phyloP scores from a whole-genome alignment of 2,113 vertebrate genomes.

The Crotalus helleri region DNA sequence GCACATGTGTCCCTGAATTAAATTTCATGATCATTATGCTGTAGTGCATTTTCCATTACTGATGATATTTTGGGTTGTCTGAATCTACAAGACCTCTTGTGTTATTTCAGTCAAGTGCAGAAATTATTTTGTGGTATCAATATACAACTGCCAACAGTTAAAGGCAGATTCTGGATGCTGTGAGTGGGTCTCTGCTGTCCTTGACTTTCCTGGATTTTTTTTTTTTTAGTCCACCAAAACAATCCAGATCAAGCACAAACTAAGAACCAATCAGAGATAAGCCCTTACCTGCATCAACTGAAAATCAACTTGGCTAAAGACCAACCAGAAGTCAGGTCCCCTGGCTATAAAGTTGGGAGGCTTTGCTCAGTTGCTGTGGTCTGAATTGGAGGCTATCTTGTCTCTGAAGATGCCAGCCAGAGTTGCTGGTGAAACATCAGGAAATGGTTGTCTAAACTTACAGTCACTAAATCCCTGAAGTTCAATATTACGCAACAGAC shows the following conservation, averaged over 20 bases:
- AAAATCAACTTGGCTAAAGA: background rate
- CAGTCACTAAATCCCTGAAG: background rate
- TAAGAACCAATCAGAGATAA: background rate
- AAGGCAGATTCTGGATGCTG: background rate
- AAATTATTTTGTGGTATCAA: background rate
- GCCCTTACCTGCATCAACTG: background rate
- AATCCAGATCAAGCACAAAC: background rate
- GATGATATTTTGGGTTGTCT: background rate
- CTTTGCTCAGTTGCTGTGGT: background rate
- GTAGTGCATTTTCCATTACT: background rate
- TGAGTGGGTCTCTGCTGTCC: background rate
- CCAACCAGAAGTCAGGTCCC: background rate
- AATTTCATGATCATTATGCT: background rate
- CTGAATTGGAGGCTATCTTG: background rate
- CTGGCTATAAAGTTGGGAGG: background rate
- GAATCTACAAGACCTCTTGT: background rate
- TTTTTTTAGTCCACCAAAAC: background rate
- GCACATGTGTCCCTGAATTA: background rate
- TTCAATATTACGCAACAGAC: background rate
- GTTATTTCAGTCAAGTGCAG: background rate
- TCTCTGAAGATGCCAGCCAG: background rate
- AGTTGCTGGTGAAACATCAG: background rate
- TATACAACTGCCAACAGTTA: background rate
- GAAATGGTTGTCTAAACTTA: background rate
- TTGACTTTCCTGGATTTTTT: background rate